Base-by-base conservation (phyloP, 1,140 invertebrate genomes). In the Hyposmocoma kahamanoa region DNA sequence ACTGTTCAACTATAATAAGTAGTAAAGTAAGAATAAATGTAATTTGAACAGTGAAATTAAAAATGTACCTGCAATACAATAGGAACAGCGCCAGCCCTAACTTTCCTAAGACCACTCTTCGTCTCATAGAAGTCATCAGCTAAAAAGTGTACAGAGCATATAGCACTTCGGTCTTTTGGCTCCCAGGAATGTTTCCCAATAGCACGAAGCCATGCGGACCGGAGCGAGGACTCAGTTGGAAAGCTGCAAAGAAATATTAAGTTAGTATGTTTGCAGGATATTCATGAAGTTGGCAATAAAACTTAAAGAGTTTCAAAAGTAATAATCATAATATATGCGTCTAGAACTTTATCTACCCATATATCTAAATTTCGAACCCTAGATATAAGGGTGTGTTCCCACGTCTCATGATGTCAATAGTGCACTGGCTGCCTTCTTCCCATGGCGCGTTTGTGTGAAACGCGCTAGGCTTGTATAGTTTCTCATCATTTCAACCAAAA, bases 131-230 rank as follows among this genome's bases (percentile, higher is more conserved):
- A 11, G 38, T 84, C 75, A 15, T 75, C 69, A 17, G 30, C 50
- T 0, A 68, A 38, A 39, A 84, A 84, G 38, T 84, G 80, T 6
- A 73, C 67, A 0, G 80, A 84, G 18, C 80, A 84, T 0, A 84
- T 60, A 0, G 61, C 54, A 45, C 66, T 74, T 0, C 71, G 49
- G 0, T 77, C 72, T 30, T 62, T 66, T 0, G 77, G 67, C 15
- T 66, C 54, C 68, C 70, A 74, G 1, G 52, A 21, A 2, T 67
- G 49, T 41, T 69, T 78, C 1, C 63, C 67, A 0, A 84, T 34
- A 0, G 69, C 71, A 9, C 59, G 62, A 2, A 81, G 43, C 80
- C 80, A 84, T 0, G 69, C 56, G 4, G 48, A 21, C 0, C 72
- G 59, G 0, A 69, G 34, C 0, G 45, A 38, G 0, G 49, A 43